Percentiles rank a stretch among this genome's conserved stretches.
These are phyloP conservation scores for Hiodon tergisus DNA, from an alignment of 2,113 vertebrate genomes.

Conservation along the genomic window DNA sequence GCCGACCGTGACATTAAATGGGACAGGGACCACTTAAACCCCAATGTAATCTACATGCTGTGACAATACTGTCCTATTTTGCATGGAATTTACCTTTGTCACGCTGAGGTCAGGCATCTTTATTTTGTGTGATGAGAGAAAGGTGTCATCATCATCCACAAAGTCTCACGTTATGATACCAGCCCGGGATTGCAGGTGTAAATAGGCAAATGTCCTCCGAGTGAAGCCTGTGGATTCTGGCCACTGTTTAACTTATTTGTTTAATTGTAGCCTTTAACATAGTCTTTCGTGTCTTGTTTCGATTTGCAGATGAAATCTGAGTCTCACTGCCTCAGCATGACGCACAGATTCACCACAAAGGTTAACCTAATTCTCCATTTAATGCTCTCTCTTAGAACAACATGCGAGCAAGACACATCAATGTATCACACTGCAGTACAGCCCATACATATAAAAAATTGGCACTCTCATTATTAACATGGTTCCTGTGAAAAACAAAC, in stretches of 20 bases:
- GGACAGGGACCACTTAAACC: too few relatives aligned
- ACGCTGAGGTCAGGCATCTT: neutral
- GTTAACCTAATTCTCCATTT: neutral
- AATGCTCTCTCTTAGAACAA: neutral
- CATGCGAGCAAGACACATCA: neutral
- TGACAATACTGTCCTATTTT: neutral
- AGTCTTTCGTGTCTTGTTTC: slow-evolving; percentile 39
- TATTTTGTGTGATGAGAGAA: neutral
- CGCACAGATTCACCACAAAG: neutral
- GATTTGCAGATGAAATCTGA: neutral
- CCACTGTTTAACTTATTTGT: neutral
- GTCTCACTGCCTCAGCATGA: neutral
- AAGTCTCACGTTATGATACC: neutral
- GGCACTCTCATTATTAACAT: too few relatives aligned
- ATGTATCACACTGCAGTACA: too few relatives aligned
- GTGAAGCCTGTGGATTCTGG: neutral
- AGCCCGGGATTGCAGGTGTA: neutral
- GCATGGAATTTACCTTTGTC: slow-evolving; percentile 5
- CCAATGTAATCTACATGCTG: neutral
- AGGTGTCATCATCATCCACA: neutral
- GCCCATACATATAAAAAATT: too few relatives aligned
- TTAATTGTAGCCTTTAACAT: slow-evolving; percentile 13
- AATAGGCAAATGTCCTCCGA: neutral
- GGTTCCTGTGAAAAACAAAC: too few relatives aligned
- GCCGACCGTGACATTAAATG: too few relatives aligned